A percentile compares a stretch with the other conserved stretches of the same genome.
Conservation (phyloP, 2,797 vertebrate species). For the Melanotaenia nigrans region DNA sequence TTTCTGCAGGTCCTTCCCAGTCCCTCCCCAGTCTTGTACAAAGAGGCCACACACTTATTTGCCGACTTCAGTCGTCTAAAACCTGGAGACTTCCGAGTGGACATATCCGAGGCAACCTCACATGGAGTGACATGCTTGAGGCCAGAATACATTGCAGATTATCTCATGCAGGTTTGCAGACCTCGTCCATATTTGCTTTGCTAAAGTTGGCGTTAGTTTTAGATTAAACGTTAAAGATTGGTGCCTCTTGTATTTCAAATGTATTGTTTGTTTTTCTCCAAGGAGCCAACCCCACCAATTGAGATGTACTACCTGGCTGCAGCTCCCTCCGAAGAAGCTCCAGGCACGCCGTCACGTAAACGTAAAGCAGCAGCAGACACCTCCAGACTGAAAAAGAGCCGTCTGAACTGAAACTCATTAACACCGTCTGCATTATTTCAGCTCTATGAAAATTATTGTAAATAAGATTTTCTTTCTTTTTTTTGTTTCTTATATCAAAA, state of each 20-base stretch:
- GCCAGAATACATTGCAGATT: slow-evolving; percentile 96
- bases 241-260: not conserved
- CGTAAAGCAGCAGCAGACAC: slow-evolving; percentile 86
- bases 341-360: slow-evolving; percentile 84
- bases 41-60: slow-evolving; percentile 91
- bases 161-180: slow-evolving; percentile 90
- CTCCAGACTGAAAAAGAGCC: slow-evolving; percentile 84
- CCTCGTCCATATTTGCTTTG: not conserved
- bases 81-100: slow-evolving; percentile 85
- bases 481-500: slow-evolving; percentile 34
- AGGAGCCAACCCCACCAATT: slow-evolving; percentile 89
- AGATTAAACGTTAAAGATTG: not conserved
- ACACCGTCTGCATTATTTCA: not conserved
- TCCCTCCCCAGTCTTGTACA: slow-evolving; percentile 84
- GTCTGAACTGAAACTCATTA: slow-evolving; percentile 78
- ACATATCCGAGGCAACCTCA: slow-evolving; percentile 84
- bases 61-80: slow-evolving; percentile 93
- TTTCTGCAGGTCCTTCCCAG: slow-evolving; percentile 87
- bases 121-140: slow-evolving; percentile 90
- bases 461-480: slow-evolving; percentile 36
- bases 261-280: not conserved
- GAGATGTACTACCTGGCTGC: slow-evolving; percentile 86
- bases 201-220: not conserved
- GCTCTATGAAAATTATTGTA: slow-evolving; percentile 48
- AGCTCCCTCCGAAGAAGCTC: slow-evolving; percentile 66